Percentiles rank a stretch among this genome's conserved stretches.
Evolutionary conservation across 2,888 invertebrate species (phyloP).

Genomic region (Taphrorychus bicolor): DNA sequence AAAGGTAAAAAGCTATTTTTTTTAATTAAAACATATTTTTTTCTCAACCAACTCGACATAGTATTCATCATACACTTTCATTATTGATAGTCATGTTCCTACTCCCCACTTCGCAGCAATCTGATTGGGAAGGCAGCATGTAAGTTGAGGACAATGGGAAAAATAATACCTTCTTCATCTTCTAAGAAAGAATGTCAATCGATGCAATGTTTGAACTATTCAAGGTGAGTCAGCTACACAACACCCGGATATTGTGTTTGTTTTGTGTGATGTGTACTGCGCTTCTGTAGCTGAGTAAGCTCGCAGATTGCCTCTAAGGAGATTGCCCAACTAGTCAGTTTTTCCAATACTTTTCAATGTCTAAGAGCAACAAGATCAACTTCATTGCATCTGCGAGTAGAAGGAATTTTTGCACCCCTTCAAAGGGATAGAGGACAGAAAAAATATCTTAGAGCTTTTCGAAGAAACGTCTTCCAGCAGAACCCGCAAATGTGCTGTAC

Average conservation of each 20-base stretch:
- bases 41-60: too few species aligned
- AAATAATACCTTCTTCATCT: too few species aligned
- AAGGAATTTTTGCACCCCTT: conserved; percentile 7
- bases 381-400: not conserved
- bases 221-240: too few species aligned
- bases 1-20: not conserved
- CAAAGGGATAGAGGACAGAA: not conserved
- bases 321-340: conserved; percentile 7
- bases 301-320: conserved; percentile 14
- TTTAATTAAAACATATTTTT: too few species aligned
- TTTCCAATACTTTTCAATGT: conserved; percentile 17
- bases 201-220: too few species aligned
- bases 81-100: too few species aligned
- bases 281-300: conserved; percentile 7
- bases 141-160: too few species aligned
- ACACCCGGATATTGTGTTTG: not conserved
- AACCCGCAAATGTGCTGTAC: not conserved
- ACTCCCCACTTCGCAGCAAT: too few species aligned
- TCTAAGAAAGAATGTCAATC: too few species aligned
- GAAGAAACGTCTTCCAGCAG: not conserved
- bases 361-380: conserved; percentile 14
- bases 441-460: conserved; percentile 5
- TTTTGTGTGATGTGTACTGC: conserved; percentile 4
- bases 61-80: too few species aligned
- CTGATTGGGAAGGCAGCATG: too few species aligned